Conservation (phyloP, 1,140 invertebrate species). For the Heliconius congener region DNA sequence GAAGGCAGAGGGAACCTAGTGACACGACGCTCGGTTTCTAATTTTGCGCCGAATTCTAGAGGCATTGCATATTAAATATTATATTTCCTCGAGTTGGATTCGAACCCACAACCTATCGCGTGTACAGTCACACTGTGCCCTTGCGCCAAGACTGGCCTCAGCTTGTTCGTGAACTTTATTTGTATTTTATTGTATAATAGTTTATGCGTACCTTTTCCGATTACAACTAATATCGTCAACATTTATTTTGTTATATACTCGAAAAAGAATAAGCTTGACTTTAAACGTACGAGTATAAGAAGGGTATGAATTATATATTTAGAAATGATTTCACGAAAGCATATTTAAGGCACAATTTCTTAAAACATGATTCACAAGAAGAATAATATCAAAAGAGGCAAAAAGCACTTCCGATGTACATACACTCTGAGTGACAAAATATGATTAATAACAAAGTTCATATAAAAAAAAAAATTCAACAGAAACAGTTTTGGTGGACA, state of each 20-base stretch:
- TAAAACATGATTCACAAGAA: not conserved
- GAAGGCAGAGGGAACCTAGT: too few relatives aligned
- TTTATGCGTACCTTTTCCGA: too few relatives aligned
- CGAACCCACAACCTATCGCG: too few relatives aligned
- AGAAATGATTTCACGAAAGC: conserved; percentile 30
- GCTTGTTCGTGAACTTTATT: too few relatives aligned
- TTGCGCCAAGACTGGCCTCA: too few relatives aligned
- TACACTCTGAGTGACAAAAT: conserved; percentile 28
- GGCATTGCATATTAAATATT: too few relatives aligned
- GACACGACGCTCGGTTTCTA: too few relatives aligned
- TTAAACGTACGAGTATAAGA: not conserved
- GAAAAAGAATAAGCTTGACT: not conserved
- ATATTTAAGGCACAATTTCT: conserved; percentile 7
- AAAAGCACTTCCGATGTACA: not conserved
- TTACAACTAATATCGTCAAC: too few relatives aligned
- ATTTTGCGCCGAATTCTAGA: too few relatives aligned
- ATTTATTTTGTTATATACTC: not conserved
- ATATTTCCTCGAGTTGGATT: too few relatives aligned
- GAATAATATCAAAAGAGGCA: not conserved
- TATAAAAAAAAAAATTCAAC: not conserved
- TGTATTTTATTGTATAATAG: too few relatives aligned
- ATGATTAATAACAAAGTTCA: conserved; percentile 32
- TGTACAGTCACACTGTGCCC: too few relatives aligned
- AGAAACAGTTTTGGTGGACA: not conserved
- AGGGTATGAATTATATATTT: conserved; percentile 28